Evolutionary conservation across 2,888 invertebrate species (phyloP).

Genomic region (Amphipoea oculea): DNA sequence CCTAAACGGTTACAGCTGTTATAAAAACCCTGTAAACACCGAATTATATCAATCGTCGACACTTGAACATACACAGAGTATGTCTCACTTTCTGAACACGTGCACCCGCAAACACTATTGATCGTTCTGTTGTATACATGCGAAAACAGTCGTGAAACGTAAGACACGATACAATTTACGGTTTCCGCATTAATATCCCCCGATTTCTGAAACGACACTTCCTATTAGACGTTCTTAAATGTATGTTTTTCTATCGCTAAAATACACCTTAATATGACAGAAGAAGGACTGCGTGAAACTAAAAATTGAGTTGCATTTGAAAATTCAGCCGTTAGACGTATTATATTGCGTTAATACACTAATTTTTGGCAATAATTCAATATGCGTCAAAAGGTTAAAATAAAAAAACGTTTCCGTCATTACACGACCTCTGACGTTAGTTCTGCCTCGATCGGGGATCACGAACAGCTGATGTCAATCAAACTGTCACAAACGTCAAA

Average conservation of each 20-base stretch:
- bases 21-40: background rate
- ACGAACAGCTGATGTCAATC: conserved; percentile 14
- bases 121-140: conserved; percentile 1
- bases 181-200: conserved; percentile 37
- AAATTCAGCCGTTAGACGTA: background rate
- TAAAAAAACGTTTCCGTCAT: background rate
- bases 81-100: conserved; percentile 7
- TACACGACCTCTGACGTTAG: background rate
- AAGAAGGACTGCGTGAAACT: background rate
- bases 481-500: conserved; percentile 13
- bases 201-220: background rate
- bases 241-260: background rate
- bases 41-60: background rate
- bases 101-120: conserved; percentile 20
- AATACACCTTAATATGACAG: background rate
- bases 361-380: conserved; percentile 10
- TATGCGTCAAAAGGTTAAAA: background rate
- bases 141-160: conserved; percentile 14
- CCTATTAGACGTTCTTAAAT: background rate
- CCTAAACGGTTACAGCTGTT: background rate
- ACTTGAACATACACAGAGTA: background rate
- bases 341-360: background rate
- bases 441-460: background rate
- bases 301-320: background rate
- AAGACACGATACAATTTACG: conserved; percentile 21